phyloP scores from a whole-genome alignment of 2,888 invertebrate species.

The Drosophila nr. fundita region DNA sequence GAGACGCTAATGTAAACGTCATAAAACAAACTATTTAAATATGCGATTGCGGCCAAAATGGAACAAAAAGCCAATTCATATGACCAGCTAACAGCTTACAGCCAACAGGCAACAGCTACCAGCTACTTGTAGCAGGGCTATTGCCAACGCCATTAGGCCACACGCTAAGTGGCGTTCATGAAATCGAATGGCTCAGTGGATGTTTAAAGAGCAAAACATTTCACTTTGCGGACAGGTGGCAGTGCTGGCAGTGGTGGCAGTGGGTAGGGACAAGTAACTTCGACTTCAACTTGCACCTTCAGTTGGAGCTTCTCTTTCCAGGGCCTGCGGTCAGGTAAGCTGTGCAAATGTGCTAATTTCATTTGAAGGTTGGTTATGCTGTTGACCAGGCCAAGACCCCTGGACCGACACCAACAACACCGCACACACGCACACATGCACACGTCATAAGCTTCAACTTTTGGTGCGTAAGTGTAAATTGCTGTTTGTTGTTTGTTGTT shows the following conservation, averaged over 20 bases:
- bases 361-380: conserved; percentile 80
- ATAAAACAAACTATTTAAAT: conserved; percentile 81
- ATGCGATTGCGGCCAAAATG: conserved; percentile 62
- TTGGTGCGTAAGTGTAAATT: conserved; percentile 79
- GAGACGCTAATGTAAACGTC: conserved; percentile 82
- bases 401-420: conserved; percentile 11
- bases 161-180: conserved; percentile 79
- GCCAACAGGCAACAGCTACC: conserved; percentile 13
- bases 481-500: conserved; percentile 64
- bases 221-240: conserved; percentile 57
- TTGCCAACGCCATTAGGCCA: conserved; percentile 57
- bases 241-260: not conserved
- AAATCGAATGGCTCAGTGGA: conserved; percentile 71
- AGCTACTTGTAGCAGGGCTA: conserved; percentile 26
- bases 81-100: conserved; percentile 27
- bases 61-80: conserved; percentile 78
- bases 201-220: conserved; percentile 79
- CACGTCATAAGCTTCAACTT: conserved; percentile 75
- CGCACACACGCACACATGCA: conserved; percentile 33
- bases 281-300: conserved; percentile 5
- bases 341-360: conserved; percentile 77
- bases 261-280: conserved; percentile 18
- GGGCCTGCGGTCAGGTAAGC: conserved; percentile 76
- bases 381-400: conserved; percentile 65
- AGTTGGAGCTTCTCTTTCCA: not conserved